These are phyloP conservation scores for Diarsia dahlii DNA, from an alignment of 2,888 invertebrate species.

Conservation along the genomic window DNA sequence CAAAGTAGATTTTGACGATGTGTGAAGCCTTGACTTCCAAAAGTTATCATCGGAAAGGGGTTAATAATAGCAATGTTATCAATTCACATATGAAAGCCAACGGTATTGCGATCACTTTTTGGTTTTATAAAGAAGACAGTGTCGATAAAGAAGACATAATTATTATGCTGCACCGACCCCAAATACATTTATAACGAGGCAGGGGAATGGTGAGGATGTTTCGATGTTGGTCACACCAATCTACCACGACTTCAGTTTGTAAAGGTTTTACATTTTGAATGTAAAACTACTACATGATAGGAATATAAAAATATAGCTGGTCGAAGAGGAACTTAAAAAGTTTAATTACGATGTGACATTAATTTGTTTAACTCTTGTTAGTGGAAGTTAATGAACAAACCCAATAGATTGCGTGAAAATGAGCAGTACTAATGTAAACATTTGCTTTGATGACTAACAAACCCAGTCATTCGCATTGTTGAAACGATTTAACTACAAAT, in stretches of 20 bases:
- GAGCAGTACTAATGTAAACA: slow-evolving; percentile 24
- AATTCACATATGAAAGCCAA: background rate
- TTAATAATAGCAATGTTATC: slow-evolving; percentile 8
- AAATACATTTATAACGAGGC: background rate
- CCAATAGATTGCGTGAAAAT: background rate
- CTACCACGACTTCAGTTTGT: too few relatives aligned
- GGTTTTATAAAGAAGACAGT: background rate
- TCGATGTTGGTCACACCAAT: too few relatives aligned
- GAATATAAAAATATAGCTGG: background rate
- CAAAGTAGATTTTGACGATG: background rate
- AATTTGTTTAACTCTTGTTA: background rate
- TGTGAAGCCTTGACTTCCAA: background rate
- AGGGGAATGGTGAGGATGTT: too few relatives aligned
- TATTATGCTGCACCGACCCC: background rate
- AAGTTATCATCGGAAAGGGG: background rate
- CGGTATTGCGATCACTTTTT: background rate
- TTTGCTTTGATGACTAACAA: slow-evolving; percentile 41
- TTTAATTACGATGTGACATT: background rate
- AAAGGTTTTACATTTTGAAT: background rate
- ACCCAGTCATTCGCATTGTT: slow-evolving; percentile 41
- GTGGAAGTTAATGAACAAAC: slow-evolving; percentile 8
- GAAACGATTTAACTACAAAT: slow-evolving; percentile 22
- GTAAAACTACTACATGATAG: background rate
- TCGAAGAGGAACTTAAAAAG: background rate
- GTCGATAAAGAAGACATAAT: background rate